Base-by-base conservation (phyloP, 2,797 vertebrate species). In the Intellagama lesueurii region DNA sequence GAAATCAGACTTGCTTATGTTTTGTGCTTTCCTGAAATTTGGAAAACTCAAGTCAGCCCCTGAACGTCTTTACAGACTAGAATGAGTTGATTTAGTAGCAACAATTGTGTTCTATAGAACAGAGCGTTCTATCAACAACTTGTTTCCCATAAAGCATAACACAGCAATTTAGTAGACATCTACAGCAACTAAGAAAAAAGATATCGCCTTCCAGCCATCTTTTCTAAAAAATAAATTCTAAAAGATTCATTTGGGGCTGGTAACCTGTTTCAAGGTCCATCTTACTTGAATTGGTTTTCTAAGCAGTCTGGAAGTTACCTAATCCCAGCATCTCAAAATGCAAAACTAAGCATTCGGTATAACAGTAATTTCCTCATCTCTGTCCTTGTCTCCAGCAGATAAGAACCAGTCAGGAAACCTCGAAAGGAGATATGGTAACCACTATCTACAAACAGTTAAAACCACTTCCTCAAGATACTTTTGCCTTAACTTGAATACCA, bases 381-480 rank as follows among this genome's bases (percentile, higher is more conserved):
- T 28, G 69, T 30, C 86, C 49, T 86, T 64, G 44, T 76, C 86
- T 90, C 86, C n/a, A 85, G 88, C 24, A 0, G 32, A 44, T 88
- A 8, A 2, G 28, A 35, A n/a, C 24, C 28, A 7, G 19, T 89
- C 44, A 86, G 87, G 81, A 87, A 89, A 0, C 83, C 88, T 77
- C 72, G 35, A 64, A 81, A 87, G 73, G 7, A 87, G n/a, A 26
- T 77, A 40, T 0, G 2, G 87, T 91, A 92, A 82, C 72, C 64
- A 75, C 30, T 87, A 83, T 68, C 87, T 73, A 84, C 91, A 89
- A 91, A 82, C 75, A 30, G 81, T 85, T 78, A 87, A 26, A 87
- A 49, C 85, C 0, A 3, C 87, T 94, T 94, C 92, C 90, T 91
- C 75, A 89, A 77, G 75, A 28, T n/a, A 44, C 16, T 17, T 77